Conservation (phyloP, 2,888 invertebrate species). For the Crossocerus cetratus region DNA sequence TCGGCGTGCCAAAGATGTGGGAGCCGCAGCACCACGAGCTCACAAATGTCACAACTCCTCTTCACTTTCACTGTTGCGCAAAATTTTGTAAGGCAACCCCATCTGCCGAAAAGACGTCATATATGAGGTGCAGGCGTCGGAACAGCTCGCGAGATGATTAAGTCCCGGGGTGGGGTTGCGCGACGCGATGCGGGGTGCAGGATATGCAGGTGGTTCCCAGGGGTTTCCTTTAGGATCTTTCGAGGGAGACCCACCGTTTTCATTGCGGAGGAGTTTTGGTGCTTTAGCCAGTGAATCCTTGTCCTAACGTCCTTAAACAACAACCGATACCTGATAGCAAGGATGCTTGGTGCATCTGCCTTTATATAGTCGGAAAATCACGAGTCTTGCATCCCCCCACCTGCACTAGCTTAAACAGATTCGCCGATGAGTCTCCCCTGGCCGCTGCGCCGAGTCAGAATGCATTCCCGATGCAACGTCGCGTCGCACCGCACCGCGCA, state of each 20-base stretch:
- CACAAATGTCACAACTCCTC: slow-evolving; percentile 64
- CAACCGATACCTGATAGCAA: slow-evolving; percentile 68
- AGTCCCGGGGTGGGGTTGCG: not conserved
- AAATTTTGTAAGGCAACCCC: slow-evolving; percentile 48
- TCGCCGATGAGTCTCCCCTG: slow-evolving; percentile 51
- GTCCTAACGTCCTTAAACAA: slow-evolving; percentile 61
- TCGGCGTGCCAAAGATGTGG: not conserved
- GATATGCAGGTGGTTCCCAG: too few relatives aligned
- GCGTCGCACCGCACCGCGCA: slow-evolving; percentile 20
- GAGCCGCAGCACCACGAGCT: slow-evolving; percentile 33
- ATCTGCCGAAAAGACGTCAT: slow-evolving; percentile 9
- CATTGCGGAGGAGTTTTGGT: slow-evolving; percentile 57
- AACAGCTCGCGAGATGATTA: slow-evolving; percentile 9
- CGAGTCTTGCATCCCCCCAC: slow-evolving; percentile 62
- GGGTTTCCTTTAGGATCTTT: not conserved
- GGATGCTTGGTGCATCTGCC: slow-evolving; percentile 68
- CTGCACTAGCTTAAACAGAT: slow-evolving; percentile 40
- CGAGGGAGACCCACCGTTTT: slow-evolving; percentile 70
- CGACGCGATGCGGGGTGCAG: too few relatives aligned
- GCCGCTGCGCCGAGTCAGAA: slow-evolving; percentile 22
- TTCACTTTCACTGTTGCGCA: slow-evolving; percentile 73
- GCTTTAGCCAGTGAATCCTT: slow-evolving; percentile 34
- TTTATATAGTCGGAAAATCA: slow-evolving; percentile 75
- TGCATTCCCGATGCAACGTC: slow-evolving; percentile 47
- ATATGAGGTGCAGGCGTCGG: not conserved